These are phyloP conservation scores for Vidua chalybeata DNA, from an alignment of 2,113 vertebrate genomes.

Conservation along the genomic window DNA sequence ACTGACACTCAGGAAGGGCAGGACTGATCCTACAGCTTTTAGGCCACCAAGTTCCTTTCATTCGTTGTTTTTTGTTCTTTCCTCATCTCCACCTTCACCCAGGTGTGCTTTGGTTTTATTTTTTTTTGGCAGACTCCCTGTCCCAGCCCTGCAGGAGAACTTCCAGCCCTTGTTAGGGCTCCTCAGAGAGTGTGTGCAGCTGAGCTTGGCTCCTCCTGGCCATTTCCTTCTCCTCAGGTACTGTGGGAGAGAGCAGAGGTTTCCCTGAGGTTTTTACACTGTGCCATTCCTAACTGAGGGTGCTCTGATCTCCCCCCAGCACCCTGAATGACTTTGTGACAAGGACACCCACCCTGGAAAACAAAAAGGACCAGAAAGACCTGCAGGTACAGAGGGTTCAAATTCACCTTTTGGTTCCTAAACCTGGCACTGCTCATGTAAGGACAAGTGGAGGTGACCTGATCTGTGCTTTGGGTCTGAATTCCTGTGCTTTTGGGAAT, in stretches of 20 bases:
- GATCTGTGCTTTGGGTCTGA: not conserved
- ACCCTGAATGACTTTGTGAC: constrained; percentile 93
- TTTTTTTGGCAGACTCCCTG: constrained; percentile 76
- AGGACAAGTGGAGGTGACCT: not conserved
- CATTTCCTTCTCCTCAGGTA: constrained; percentile 95
- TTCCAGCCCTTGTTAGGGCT: constrained; percentile 83
- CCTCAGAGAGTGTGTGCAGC: constrained; percentile 89
- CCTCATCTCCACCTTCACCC: not conserved
- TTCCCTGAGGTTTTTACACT: not conserved
- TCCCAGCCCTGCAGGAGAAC: constrained; percentile 85
- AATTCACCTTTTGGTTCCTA: not conserved
- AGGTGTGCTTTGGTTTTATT: not conserved
- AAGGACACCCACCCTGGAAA: constrained; percentile 89
- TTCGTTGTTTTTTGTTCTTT: not conserved
- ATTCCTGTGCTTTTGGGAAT: not conserved
- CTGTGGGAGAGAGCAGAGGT: not conserved
- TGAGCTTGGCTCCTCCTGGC: constrained; percentile 91
- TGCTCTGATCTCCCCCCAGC: constrained; percentile 71
- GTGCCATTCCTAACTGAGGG: not conserved
- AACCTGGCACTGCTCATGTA: not conserved
- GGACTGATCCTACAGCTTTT: not conserved
- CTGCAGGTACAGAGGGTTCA: constrained; percentile 82
- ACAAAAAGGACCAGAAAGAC: constrained; percentile 92
- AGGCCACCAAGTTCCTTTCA: not conserved
- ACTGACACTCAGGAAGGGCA: not conserved